These are phyloP conservation scores for Acleris emargana DNA, from an alignment of 2,888 invertebrate genomes.

Conservation along the genomic window DNA sequence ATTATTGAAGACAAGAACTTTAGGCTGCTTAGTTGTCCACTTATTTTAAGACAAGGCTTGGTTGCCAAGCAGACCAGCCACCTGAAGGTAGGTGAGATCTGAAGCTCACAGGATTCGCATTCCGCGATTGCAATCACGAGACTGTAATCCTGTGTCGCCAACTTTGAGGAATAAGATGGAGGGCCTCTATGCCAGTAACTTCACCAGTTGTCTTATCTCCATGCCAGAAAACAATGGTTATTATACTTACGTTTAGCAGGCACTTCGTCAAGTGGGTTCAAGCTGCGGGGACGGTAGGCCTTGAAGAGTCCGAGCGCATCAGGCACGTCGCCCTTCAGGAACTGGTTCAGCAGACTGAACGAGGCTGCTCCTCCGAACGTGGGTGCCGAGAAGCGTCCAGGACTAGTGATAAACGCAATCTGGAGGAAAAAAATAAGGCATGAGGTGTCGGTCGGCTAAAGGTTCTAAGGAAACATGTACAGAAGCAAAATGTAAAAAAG, in stretches of 20 bases:
- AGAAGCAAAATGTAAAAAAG: no score
- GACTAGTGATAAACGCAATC: conserved; percentile 50
- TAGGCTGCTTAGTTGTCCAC: no score
- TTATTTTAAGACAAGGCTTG: no score
- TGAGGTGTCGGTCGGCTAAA: neutral
- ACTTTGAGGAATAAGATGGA: no score
- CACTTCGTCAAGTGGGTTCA: conserved; percentile 83
- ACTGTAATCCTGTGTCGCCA: no score
- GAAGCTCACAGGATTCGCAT: no score
- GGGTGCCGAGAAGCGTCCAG: conserved; percentile 68
- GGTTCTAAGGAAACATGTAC: no score
- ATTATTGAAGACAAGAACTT: neutral
- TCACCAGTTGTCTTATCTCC: no score
- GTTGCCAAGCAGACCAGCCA: no score
- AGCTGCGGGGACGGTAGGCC: conserved; percentile 80
- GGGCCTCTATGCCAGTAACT: no score
- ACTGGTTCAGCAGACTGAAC: conserved; percentile 84
- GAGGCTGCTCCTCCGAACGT: conserved; percentile 82
- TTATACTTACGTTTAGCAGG: conserved; percentile 85
- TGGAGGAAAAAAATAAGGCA: conserved; percentile 29
- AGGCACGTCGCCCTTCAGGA: conserved; percentile 85
- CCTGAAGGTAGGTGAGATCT: no score
- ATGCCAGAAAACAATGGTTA: neutral
- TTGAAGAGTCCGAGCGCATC: conserved; percentile 79
- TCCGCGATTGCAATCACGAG: no score